Percentiles rank a stretch among this genome's conserved stretches.
These are phyloP conservation scores for Papilio polytes DNA, from an alignment of 1,140 invertebrate species.

Conservation along the genomic window DNA sequence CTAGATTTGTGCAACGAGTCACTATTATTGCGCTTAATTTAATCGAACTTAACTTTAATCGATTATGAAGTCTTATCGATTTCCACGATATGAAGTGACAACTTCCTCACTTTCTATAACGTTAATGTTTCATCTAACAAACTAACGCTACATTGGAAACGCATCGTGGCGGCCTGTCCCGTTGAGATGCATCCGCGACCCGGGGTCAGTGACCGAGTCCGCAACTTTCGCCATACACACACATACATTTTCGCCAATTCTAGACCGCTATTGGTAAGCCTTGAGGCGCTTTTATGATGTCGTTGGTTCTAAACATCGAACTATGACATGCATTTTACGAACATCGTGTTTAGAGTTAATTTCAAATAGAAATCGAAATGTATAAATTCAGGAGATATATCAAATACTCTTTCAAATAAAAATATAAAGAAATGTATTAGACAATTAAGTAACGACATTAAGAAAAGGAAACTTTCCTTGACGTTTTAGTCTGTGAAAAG, in stretches of 20 bases:
- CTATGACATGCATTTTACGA: constrained; percentile 16
- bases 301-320: constrained; percentile 20
- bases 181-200: constrained; percentile 36
- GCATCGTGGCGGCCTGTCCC: constrained; percentile 25
- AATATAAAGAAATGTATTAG: too few species aligned
- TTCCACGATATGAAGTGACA: not conserved
- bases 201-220: constrained; percentile 29
- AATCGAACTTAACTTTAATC: not conserved
- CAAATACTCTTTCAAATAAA: not conserved
- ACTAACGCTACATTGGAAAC: constrained; percentile 37
- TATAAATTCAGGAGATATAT: not conserved
- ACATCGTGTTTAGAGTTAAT: not conserved
- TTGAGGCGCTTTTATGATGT: constrained; percentile 5
- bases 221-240: constrained; percentile 38
- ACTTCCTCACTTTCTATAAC: constrained; percentile 27
- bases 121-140: constrained; percentile 35
- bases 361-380: not conserved
- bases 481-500: not conserved
- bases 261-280: constrained; percentile 33
- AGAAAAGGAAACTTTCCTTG: not conserved
- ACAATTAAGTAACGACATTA: not conserved
- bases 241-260: constrained; percentile 29
- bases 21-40: not conserved
- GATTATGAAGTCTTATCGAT: constrained; percentile 2
- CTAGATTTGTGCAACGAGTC: not conserved